Base-by-base conservation (phyloP, 1,140 invertebrate genomes). In the Micrasema longulum region DNA sequence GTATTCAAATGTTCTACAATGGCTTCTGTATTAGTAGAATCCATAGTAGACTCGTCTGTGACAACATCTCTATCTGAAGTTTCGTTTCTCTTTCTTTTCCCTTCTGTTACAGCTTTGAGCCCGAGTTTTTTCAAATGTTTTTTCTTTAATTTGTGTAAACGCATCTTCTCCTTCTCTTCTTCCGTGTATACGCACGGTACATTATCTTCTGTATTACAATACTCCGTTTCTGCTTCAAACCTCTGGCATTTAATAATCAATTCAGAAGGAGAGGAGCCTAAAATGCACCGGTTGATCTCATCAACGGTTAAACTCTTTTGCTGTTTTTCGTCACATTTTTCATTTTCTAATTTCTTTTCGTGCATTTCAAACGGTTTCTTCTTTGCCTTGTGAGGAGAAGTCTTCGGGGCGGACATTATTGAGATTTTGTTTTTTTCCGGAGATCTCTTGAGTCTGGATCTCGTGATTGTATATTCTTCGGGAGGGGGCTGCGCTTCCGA, bases 91-190 rank as follows among this genome's bases (percentile, higher is more conserved):
- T 23, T 18, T 43, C 18, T 69, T 26, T 18, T 43, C 18, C 23
- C 12, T 5, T 55, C 50, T 0, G 35, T 52, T 31, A 82, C 80
- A 7, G 81, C 79, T 63, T 83, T 80, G 22, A 89, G 77, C 0
- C 87, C 87, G 16, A 89, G 72, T 53, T 86, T 84, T 78, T 85
- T 85, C 12, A 89, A 76, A 75, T 88, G 87, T 62, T 85, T 87
- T 53, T 88, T 80, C 72, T 89, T 88, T 75, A 85, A 83, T 48
- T 84, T 86, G 62, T 83, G 26, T 76, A 80, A 72, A 69, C 78
- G 80, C 66, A 76, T 79, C 75, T 26, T 69, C 71, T 74, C 77
- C 75, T 69, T 67, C 62, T 72, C 65, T 70, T 78, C 66, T 38
- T 72, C 63, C 26, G 31, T 79, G 76, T 43, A 43, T 1, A 45